phyloP scores from a whole-genome alignment of 64 coral and sea anemone genomes.

The Catalaphyllia jardinei region DNA sequence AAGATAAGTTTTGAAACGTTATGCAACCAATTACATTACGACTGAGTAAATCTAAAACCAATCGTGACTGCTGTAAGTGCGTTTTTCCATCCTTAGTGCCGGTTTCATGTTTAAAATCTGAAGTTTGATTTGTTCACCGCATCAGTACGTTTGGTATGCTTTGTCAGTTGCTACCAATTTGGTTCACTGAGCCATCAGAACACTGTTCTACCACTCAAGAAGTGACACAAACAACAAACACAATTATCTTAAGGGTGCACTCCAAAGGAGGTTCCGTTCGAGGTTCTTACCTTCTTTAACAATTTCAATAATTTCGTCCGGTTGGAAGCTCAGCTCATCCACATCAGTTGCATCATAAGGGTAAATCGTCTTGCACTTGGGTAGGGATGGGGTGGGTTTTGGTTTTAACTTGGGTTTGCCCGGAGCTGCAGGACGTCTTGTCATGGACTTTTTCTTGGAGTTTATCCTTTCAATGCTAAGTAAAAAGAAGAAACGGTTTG shows the following conservation, averaged over 20 bases:
- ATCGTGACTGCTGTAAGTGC: too few relatives aligned
- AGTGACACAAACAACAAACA: neutral
- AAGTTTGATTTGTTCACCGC: too few relatives aligned
- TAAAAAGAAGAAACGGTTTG: neutral
- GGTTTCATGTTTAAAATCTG: too few relatives aligned
- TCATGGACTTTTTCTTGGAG: slow-evolving; percentile 48
- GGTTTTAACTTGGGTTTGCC: slow-evolving; percentile 79
- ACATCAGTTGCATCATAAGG: slow-evolving; percentile 92
- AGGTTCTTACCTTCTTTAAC: slow-evolving; percentile 87
- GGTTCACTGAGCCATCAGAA: neutral
- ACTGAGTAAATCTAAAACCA: too few relatives aligned
- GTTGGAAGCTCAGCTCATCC: slow-evolving; percentile 89
- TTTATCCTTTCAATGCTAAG: slow-evolving; percentile 66
- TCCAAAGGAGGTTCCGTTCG: neutral
- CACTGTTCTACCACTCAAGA: neutral
- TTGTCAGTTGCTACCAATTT: too few relatives aligned
- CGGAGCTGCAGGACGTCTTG: slow-evolving; percentile 69
- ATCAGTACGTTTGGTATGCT: too few relatives aligned
- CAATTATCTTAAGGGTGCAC: neutral
- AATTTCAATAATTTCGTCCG: slow-evolving; percentile 89
- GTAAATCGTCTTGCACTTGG: slow-evolving; percentile 86
- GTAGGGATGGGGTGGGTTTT: slow-evolving; percentile 75
- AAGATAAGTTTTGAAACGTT: too few relatives aligned
- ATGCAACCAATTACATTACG: too few relatives aligned
- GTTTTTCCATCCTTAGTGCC: too few relatives aligned